Evolutionary conservation across 2,888 invertebrate species (phyloP).

Genomic region (Diplazon laetatorius): DNA sequence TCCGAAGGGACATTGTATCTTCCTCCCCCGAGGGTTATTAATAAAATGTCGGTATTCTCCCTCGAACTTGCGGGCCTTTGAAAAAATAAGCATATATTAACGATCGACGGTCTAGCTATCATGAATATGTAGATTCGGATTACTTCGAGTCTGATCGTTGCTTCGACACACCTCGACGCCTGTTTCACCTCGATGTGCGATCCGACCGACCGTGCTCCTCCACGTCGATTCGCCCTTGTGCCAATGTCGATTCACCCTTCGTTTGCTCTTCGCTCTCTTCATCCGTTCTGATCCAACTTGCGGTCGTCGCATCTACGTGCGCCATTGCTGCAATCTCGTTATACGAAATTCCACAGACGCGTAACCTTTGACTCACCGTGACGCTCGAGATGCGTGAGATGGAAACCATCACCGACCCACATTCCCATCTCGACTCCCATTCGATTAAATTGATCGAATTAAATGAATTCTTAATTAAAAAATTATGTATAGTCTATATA

Average conservation of each 20-base stretch:
- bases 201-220: not conserved
- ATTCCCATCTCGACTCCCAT: slow-evolving; percentile 8
- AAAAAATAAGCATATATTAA: slow-evolving; percentile 37
- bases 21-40: not conserved
- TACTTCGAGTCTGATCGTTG: slow-evolving; percentile 29
- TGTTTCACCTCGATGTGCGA: not conserved
- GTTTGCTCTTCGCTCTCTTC: slow-evolving; percentile 27
- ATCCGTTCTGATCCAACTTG: slow-evolving; percentile 9
- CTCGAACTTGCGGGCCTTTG: not conserved
- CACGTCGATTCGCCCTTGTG: not conserved
- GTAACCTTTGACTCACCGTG: not conserved
- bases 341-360: slow-evolving; percentile 35
- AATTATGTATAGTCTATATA: too few species aligned
- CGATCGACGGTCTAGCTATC: slow-evolving; percentile 18
- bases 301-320: slow-evolving; percentile 5
- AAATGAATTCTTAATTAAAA: too few species aligned
- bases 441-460: too few species aligned
- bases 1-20: not conserved
- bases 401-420: slow-evolving; percentile 2
- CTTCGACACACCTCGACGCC: slow-evolving; percentile 29
- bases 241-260: slow-evolving; percentile 21
- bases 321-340: slow-evolving; percentile 43
- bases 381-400: slow-evolving; percentile 32
- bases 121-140: slow-evolving; percentile 46
- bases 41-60: slow-evolving; percentile 20